A percentile compares a stretch with the other conserved stretches of the same genome.
Evolutionary conservation across 2,797 vertebrate genomes (phyloP).

Genomic region (Enteromius paludinosus): DNA sequence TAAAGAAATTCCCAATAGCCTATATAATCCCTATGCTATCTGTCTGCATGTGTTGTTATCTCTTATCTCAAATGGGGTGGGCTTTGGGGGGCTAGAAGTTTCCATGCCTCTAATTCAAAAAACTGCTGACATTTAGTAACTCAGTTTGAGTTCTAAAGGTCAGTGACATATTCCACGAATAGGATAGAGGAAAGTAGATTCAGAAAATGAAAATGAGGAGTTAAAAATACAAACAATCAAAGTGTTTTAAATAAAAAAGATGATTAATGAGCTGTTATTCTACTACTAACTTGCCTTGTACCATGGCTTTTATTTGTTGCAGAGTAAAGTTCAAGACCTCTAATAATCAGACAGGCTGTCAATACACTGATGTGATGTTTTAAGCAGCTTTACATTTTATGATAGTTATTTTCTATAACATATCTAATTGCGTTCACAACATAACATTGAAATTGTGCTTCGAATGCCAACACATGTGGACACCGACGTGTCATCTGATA

Average conservation of each 20-base stretch:
- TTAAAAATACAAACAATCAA: background rate
- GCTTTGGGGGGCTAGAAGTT: background rate
- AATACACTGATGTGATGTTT: background rate
- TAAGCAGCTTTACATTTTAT: background rate
- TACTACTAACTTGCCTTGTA: background rate
- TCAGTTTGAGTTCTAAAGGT: conserved; percentile 20
- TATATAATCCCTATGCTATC: background rate
- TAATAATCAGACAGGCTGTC: background rate
- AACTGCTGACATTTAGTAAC: conserved; percentile 1
- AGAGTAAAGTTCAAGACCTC: background rate
- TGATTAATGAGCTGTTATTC: background rate
- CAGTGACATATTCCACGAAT: background rate
- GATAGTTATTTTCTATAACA: background rate
- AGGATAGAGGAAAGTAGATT: background rate
- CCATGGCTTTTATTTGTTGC: background rate
- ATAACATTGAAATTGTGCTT: background rate
- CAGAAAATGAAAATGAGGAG: too few species aligned
- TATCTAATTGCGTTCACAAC: background rate
- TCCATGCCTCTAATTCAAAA: background rate
- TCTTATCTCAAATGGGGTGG: background rate
- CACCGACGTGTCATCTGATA: too few species aligned
- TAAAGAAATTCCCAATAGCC: background rate
- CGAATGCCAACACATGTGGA: background rate
- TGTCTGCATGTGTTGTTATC: background rate
- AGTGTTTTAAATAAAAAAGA: background rate